Evolutionary conservation across 1,140 invertebrate genomes (phyloP), one percentile per base, ranked within the genome.

Genomic region (Notospermus geniculatus): DNA sequence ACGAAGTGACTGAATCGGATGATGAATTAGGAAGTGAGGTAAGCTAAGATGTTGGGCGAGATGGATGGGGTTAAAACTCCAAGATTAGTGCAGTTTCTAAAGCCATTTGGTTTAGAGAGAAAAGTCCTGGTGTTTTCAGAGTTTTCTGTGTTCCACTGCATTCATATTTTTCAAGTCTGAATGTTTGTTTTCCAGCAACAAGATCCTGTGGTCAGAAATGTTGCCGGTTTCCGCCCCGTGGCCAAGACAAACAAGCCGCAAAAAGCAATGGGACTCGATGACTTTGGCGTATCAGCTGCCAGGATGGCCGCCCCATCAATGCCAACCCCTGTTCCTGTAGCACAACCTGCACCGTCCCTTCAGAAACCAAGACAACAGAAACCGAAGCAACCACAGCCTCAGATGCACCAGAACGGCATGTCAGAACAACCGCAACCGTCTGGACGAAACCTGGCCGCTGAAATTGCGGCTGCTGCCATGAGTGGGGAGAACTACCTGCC

Each of bases 351-450:
- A 50, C 46, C 46, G 4, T n/a, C 4, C 4, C n/a, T 9, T 30
- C 41, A 53, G 9, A 60, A n/a, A 54, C 43, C 63, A 32, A 59
- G 59, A 23, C 32, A 59, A 41, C 59, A 52, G 19, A 53, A 45
- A 11, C 7, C 36, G 25, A 57, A 36, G 54, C 64, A 57, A 13
- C 53, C 53, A 17, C 45, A 65, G n/a, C 56, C 66, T 59, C 66
- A 62, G 30, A 60, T 63, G n/a, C 41, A 57, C n/a, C 28, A 19
- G 22, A 43, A 19, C 36, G 28, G 5, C 54, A 57, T n/a, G 43
- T 52, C 22, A 57, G 58, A 45, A 43, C 36, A 50, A 53, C 60
- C 45, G 56, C 61, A 30, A 17, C 28, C 32, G 9, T 58, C 52
- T 29, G 50, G 57, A 28, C 46, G 36, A n/a, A 36, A 17, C n/a